Evolutionary conservation across 2,797 vertebrate species (phyloP).

Genomic region (Oreonectes daqikongensis): DNA sequence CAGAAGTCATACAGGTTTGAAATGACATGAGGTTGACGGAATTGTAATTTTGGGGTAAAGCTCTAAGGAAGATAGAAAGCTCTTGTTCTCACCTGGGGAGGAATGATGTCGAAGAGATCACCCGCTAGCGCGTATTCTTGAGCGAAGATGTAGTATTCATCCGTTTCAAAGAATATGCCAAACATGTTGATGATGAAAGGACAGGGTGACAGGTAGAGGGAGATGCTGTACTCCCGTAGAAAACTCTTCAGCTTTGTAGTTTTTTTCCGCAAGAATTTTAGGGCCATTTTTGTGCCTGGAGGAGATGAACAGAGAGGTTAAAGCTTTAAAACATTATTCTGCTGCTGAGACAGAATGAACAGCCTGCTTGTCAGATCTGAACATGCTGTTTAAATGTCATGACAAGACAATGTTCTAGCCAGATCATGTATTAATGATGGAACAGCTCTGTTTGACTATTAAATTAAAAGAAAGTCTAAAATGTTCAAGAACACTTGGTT

Average conservation of each 20-base stretch:
- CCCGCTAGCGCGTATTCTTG: slow-evolving; percentile 85
- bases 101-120: slow-evolving; percentile 87
- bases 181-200: slow-evolving; percentile 87
- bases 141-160: slow-evolving; percentile 84
- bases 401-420: neutral
- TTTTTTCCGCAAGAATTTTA: slow-evolving; percentile 86
- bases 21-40: no score
- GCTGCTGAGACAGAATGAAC: slow-evolving; percentile 8
- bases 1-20: no score
- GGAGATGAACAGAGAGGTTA: neutral
- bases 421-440: slow-evolving; percentile 9
- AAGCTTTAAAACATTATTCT: slow-evolving; percentile 29
- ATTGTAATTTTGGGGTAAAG: no score
- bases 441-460: neutral
- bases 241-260: slow-evolving; percentile 86
- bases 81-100: slow-evolving; percentile 77
- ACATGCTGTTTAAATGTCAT: slow-evolving; percentile 29
- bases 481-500: neutral
- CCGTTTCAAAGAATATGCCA: slow-evolving; percentile 83
- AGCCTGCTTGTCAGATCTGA: slow-evolving; percentile 28
- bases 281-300: slow-evolving; percentile 82
- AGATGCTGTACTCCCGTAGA: slow-evolving; percentile 84
- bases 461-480: neutral
- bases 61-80: neutral
- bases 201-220: slow-evolving; percentile 82